Evolutionary conservation across 2,113 vertebrate species (phyloP), one percentile per base, ranked within the genome.

Genomic region (Chaetodon auriga): DNA sequence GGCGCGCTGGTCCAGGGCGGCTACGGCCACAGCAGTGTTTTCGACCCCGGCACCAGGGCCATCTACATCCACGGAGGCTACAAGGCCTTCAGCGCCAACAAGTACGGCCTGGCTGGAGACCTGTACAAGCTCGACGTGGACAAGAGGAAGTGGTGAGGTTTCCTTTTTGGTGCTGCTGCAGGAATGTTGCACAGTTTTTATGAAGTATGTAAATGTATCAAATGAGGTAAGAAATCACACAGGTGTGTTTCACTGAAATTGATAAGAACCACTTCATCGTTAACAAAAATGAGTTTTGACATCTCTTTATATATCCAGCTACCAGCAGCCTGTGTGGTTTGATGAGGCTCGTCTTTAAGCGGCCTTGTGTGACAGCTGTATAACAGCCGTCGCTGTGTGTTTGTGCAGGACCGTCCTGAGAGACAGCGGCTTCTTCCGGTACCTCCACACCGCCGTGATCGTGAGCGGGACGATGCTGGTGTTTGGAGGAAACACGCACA

Each of bases 401-500:
- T 14, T 64, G 18, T 79, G 43, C 92, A 99, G 98, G 98, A 97
- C 94, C 5, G 96, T 99, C 78, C 95, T 99, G 65, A 97, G 96
- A 87, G 97, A 99, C 95, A 97, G 98, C 54, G 94, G 95, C 11
- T 99, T 97, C 85, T 99, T 97, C 91, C 97, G 98, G 5, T 99
- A 99, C 90, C 92, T 99, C 91, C 98, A 99, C 95, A 96, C 97
- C 0, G 97, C 98, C 0, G 96, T 97, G 90, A 96, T 99, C 0
- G 87, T 96, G 84, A 97, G 96, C 14, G 97, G 98, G 7, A 95
- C 96, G 75, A 98, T 99, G 96, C 92, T 99, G 93, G 97, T 99
- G 75, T 99, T 99, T 36, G 98, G 97, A 30, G 98, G 98, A 5
- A 99, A 99, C 94, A 99, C 98, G 0, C 98, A 99, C 96, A 99